phyloP scores from a whole-genome alignment of 1,140 invertebrate genomes.

The Scylla paramamosain region DNA sequence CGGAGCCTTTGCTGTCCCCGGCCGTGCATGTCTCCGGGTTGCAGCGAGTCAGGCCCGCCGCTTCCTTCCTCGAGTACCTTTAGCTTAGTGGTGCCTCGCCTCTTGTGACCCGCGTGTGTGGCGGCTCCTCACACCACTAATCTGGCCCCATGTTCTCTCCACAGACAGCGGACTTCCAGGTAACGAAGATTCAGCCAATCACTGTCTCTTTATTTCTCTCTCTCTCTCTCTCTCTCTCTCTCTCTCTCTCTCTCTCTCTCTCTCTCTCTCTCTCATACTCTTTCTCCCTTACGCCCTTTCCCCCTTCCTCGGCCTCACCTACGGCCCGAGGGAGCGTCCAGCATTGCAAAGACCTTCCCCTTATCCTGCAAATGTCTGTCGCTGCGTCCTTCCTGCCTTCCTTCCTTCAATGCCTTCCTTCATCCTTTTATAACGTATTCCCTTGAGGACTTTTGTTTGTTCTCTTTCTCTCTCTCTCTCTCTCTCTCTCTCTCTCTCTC shows the following conservation, averaged over 20 bases:
- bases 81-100: neutral
- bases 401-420: neutral
- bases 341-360: too few species aligned
- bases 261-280: neutral
- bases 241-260: neutral
- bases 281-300: neutral
- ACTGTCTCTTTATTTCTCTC: conserved; percentile 9
- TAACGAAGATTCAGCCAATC: conserved; percentile 51
- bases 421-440: too few species aligned
- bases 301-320: neutral
- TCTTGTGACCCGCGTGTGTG: neutral
- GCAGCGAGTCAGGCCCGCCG: neutral
- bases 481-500: conserved; percentile 35
- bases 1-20: neutral
- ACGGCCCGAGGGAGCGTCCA: too few species aligned
- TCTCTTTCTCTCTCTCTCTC: conserved; percentile 40
- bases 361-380: too few species aligned
- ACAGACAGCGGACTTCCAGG: conserved; percentile 74
- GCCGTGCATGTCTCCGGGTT: conserved; percentile 4
- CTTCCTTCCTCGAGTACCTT: neutral
- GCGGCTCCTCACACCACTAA: conserved; percentile 39
- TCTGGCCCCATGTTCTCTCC: conserved; percentile 61
- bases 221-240: neutral
- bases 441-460: too few species aligned
- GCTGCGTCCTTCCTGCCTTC: neutral